Conservation (phyloP, 2,797 vertebrate genomes). For the Sebastolobus altivelis region DNA sequence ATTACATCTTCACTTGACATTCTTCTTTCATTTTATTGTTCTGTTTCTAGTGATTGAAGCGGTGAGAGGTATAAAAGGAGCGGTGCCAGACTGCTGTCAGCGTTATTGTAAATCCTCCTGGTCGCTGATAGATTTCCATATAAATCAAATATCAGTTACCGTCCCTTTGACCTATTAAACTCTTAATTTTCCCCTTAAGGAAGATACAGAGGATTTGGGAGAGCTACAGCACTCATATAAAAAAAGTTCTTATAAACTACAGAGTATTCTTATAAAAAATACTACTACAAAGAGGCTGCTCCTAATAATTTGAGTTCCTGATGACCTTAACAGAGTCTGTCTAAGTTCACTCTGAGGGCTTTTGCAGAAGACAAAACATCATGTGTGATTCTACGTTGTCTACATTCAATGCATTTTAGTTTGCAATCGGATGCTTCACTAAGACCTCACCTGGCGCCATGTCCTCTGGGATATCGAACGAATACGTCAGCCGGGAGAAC, state of each 20-base stretch:
- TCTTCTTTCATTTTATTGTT: conserved; percentile 14
- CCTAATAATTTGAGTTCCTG: conserved; percentile 32
- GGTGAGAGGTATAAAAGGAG: background rate
- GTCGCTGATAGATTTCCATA: conserved; percentile 61
- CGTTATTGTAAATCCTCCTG: conserved; percentile 53
- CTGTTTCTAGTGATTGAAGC: conserved; percentile 5
- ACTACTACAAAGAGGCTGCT: conserved; percentile 22
- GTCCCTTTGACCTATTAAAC: conserved; percentile 53
- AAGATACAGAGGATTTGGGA: conserved; percentile 43
- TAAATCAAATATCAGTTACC: conserved; percentile 61
- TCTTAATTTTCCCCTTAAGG: conserved; percentile 51
- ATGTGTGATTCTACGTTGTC: background rate
- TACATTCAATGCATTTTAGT: background rate
- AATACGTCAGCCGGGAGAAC: conserved; percentile 93
- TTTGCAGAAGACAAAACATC: conserved; percentile 47
- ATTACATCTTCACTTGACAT: conserved; percentile 7
- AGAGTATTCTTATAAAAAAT: background rate
- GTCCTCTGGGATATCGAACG: conserved; percentile 95
- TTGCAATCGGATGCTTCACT: background rate
- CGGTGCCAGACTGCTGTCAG: conserved; percentile 56
- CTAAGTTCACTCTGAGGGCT: conserved; percentile 18
- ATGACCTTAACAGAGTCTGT: conserved; percentile 57
- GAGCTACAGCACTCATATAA: conserved; percentile 27
- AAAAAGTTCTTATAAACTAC: background rate
- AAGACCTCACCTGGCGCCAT: conserved; percentile 87